These are phyloP conservation scores for Limnodromus scolopaceus DNA, from an alignment of 2,797 vertebrate genomes.

Conservation along the genomic window DNA sequence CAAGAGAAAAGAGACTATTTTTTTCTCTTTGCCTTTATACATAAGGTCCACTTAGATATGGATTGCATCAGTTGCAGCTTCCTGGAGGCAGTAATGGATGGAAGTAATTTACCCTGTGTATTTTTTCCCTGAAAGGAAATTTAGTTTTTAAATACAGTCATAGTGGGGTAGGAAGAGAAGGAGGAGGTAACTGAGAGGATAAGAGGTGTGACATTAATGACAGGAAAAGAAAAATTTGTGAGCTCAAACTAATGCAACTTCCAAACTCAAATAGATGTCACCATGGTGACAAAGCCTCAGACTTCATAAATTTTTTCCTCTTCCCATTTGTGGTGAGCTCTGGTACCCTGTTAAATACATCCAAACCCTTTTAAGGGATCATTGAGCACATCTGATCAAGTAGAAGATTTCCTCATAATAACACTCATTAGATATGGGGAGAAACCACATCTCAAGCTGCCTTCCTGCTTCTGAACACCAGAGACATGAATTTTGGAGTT, in stretches of 20 bases:
- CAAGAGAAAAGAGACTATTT: neutral
- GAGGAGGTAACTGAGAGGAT: slow-evolving; percentile 4
- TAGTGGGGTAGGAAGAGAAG: neutral
- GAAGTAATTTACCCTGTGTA: neutral
- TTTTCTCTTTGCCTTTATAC: neutral
- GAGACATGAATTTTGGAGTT: neutral
- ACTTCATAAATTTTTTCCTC: slow-evolving; percentile 25
- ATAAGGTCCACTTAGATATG: neutral
- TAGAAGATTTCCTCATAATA: slow-evolving; percentile 25
- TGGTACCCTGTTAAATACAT: slow-evolving; percentile 14
- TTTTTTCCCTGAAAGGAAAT: slow-evolving; percentile 10
- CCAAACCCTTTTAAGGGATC: slow-evolving; percentile 33
- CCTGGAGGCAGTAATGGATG: neutral
- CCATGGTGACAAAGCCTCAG: slow-evolving; percentile 44
- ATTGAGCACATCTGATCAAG: neutral
- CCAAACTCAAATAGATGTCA: slow-evolving; percentile 39
- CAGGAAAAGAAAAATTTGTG: slow-evolving; percentile 48
- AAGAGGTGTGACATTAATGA: slow-evolving; percentile 6
- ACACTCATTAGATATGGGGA: neutral
- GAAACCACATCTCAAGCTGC: slow-evolving; percentile 33
- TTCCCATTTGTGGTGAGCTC: slow-evolving; percentile 44
- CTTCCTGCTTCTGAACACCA: slow-evolving; percentile 5
- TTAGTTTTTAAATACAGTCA: neutral
- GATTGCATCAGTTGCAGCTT: neutral
- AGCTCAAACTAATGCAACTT: slow-evolving; percentile 11